These are phyloP conservation scores for Steinernema hermaphroditum DNA, from an alignment of 2,888 invertebrate genomes.

Conservation along the genomic window DNA sequence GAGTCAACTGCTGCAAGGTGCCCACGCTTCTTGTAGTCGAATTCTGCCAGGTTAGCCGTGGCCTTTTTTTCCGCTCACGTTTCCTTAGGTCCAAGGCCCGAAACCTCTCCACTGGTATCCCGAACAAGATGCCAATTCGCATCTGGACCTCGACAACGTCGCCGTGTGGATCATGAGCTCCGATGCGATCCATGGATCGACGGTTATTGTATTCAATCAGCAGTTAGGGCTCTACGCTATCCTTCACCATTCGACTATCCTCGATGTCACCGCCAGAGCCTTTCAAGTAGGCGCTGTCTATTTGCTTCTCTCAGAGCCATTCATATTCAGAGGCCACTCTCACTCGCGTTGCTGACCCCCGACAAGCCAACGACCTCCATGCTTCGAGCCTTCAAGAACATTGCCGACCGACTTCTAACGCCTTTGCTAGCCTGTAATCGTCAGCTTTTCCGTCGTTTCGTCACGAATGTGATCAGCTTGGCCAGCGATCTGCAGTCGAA, in stretches of 20 bases:
- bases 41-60: slow-evolving; percentile 62
- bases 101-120: slow-evolving; percentile 49
- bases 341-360: slow-evolving; percentile 52
- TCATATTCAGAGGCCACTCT: slow-evolving; percentile 54
- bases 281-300: slow-evolving; percentile 46
- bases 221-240: slow-evolving; percentile 57
- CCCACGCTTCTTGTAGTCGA: slow-evolving; percentile 57
- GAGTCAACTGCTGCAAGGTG: slow-evolving; percentile 39
- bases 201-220: slow-evolving; percentile 56
- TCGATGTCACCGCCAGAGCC: slow-evolving; percentile 59
- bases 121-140: slow-evolving; percentile 35
- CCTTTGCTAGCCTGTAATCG: slow-evolving; percentile 61
- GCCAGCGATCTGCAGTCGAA: slow-evolving; percentile 39
- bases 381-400: slow-evolving; percentile 31
- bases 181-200: slow-evolving; percentile 56
- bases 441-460: slow-evolving; percentile 45
- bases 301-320: background rate
- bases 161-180: slow-evolving; percentile 63
- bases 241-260: slow-evolving; percentile 55
- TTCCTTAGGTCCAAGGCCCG: slow-evolving; percentile 55
- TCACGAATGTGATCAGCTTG: slow-evolving; percentile 39
- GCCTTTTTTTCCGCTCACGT: background rate
- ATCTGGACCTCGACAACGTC: slow-evolving; percentile 55
- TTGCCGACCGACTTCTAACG: slow-evolving; percentile 39
- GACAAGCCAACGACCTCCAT: slow-evolving; percentile 45